These are phyloP conservation scores for Enteromius paludinosus DNA, from an alignment of 2,797 vertebrate genomes.

Conservation along the genomic window DNA sequence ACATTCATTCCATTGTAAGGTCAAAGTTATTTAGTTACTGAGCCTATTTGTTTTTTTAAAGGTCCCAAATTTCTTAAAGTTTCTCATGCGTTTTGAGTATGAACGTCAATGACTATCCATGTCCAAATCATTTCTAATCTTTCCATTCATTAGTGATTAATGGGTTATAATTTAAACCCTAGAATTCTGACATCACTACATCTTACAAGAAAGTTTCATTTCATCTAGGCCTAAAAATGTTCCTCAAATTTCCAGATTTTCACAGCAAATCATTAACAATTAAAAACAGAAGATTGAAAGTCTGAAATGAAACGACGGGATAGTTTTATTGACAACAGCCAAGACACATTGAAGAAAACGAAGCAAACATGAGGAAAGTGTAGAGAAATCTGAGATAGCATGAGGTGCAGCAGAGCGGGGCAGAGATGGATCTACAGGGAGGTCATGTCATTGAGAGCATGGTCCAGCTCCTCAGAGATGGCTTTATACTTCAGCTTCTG, in stretches of 20 bases:
- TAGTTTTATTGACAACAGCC: slow-evolving; percentile 58
- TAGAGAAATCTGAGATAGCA: slow-evolving; percentile 8
- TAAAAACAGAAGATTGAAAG: background rate
- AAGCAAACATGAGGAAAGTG: slow-evolving; percentile 73
- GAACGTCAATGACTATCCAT: background rate
- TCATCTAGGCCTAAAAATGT: background rate
- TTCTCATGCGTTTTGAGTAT: background rate
- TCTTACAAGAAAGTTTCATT: background rate
- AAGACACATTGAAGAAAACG: slow-evolving; percentile 62
- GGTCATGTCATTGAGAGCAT: slow-evolving; percentile 92
- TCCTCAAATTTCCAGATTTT: background rate
- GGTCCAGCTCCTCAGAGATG: slow-evolving; percentile 94
- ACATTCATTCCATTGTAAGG: background rate
- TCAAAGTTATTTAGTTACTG: background rate
- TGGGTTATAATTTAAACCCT: background rate
- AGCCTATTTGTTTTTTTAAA: background rate
- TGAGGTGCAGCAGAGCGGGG: slow-evolving; percentile 56
- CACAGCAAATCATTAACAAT: background rate
- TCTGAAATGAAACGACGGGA: slow-evolving; percentile 61
- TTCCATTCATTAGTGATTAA: background rate
- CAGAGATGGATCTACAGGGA: slow-evolving; percentile 80
- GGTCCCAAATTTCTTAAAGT: background rate
- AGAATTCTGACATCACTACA: background rate
- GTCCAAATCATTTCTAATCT: background rate
- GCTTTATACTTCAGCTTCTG: slow-evolving; percentile 98